Conservation (phyloP, 2,797 vertebrate species). For the Cygnus olor region DNA sequence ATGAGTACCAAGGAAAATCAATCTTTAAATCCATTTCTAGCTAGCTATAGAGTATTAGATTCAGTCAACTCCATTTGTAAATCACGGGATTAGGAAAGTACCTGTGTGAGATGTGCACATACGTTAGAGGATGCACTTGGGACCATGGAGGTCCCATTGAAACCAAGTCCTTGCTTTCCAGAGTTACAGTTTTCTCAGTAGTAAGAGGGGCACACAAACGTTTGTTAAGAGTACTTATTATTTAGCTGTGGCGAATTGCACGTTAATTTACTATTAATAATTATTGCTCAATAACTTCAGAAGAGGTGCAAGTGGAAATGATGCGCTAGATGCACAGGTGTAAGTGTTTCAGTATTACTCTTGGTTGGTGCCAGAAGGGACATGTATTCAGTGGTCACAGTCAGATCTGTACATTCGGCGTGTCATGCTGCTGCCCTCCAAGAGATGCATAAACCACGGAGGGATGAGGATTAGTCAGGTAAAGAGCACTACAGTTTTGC, state of each 20-base stretch:
- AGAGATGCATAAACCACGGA: neutral
- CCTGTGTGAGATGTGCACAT: neutral
- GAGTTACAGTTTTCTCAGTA: neutral
- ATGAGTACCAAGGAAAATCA: neutral
- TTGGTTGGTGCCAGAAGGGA: neutral
- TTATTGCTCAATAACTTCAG: neutral
- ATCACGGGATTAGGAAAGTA: neutral
- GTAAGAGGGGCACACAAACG: neutral
- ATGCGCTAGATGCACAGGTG: neutral
- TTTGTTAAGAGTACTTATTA: neutral
- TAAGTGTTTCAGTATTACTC: neutral
- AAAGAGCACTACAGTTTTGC: neutral
- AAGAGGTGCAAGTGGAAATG: neutral
- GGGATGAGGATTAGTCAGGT: neutral
- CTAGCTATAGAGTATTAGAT: neutral
- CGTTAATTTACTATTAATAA: conserved; percentile 6
- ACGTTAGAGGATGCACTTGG: neutral
- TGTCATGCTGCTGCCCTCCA: neutral
- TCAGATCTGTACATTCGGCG: neutral
- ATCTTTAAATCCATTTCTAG: neutral
- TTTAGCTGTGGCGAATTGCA: neutral
- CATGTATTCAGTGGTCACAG: neutral
- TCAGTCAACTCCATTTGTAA: neutral
- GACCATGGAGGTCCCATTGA: neutral
- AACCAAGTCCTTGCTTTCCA: neutral